Conservation (phyloP, 2,113 vertebrate species). For the Orthonyx spaldingii region DNA sequence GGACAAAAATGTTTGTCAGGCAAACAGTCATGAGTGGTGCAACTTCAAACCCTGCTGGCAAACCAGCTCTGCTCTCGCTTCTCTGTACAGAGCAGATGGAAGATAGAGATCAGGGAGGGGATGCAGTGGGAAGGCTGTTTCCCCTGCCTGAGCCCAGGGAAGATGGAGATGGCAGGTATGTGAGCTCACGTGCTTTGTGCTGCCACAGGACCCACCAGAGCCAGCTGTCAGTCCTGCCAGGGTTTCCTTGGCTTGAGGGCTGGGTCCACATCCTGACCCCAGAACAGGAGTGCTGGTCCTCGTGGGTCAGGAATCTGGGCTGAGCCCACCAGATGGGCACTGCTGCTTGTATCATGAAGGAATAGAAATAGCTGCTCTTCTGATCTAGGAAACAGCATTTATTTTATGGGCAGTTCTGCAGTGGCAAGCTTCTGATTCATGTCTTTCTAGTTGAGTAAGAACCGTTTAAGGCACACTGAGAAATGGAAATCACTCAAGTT, state of each 20-base stretch:
- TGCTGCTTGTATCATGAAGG: neutral
- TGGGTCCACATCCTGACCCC: neutral
- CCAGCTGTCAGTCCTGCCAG: fast-evolving
- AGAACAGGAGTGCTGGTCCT: neutral
- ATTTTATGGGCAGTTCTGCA: neutral
- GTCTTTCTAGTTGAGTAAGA: neutral
- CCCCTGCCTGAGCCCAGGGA: neutral
- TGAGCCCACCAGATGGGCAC: neutral
- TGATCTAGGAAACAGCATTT: neutral
- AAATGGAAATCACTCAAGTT: neutral
- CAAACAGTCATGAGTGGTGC: neutral
- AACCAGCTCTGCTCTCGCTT: neutral
- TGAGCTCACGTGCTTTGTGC: neutral
- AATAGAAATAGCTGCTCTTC: neutral
- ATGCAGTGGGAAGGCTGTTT: neutral
- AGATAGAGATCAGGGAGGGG: neutral
- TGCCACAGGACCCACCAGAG: neutral
- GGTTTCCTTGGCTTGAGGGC: fast-evolving
- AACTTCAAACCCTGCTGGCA: neutral
- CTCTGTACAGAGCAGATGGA: neutral
- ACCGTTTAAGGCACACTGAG: neutral
- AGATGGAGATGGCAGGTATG: neutral
- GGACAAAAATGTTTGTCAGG: neutral
- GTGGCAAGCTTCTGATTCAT: neutral
- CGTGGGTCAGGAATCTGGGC: neutral